Percentiles rank a stretch among this genome's conserved stretches.
Evolutionary conservation across 1,140 invertebrate species (phyloP).

Genomic region (Drosophila bifasciata): DNA sequence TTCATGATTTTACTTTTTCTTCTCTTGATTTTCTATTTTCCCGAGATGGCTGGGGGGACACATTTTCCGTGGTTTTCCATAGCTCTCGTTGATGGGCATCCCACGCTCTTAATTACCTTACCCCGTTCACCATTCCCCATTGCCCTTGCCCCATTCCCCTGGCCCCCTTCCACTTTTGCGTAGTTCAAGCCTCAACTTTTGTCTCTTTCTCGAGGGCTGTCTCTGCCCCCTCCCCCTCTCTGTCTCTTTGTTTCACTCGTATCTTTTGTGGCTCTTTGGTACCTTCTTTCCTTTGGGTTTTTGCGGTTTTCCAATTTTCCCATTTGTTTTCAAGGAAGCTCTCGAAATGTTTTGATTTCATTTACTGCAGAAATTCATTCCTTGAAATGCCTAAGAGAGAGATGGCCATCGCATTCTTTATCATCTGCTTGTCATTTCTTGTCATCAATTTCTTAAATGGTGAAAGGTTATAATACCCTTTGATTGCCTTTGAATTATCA

Average conservation of each 20-base stretch:
- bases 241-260: neutral
- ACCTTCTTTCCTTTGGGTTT: conserved; percentile 8
- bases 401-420: neutral
- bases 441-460: conserved; percentile 19
- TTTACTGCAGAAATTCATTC: conserved; percentile 11
- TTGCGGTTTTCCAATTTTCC: conserved; percentile 37
- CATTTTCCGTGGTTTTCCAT: conserved; percentile 50
- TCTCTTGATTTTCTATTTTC: conserved; percentile 42
- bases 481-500: conserved; percentile 27
- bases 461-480: conserved; percentile 16
- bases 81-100: conserved; percentile 30
- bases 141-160: neutral
- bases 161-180: conserved; percentile 19
- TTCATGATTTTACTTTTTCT: conserved; percentile 55
- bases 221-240: too few relatives aligned
- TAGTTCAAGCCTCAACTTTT: conserved; percentile 27
- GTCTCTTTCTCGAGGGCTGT: conserved; percentile 4
- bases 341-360: conserved; percentile 41
- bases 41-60: conserved; percentile 8
- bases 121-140: neutral
- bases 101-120: conserved; percentile 50
- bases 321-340: conserved; percentile 35
- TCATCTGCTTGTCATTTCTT: neutral
- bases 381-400: conserved; percentile 3
- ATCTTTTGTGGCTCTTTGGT: conserved; percentile 14